Percentiles rank a stretch among this genome's conserved stretches.
These are phyloP conservation scores for Heliconius ethilla DNA, from an alignment of 2,888 invertebrate genomes.

Conservation along the genomic window DNA sequence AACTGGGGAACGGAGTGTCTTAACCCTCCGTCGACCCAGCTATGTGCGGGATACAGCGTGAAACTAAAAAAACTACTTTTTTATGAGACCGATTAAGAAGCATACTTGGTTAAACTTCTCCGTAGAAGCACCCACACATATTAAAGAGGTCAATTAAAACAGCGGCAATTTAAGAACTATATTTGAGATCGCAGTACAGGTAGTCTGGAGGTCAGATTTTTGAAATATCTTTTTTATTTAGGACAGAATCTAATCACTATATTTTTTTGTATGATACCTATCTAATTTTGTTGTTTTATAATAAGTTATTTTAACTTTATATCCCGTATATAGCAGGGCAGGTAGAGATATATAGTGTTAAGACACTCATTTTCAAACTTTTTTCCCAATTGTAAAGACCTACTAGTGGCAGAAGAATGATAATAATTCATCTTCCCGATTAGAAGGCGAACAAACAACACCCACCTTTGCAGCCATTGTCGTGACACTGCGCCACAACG, in stretches of 20 bases:
- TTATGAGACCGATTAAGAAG: background rate
- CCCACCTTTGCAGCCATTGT: too few relatives aligned
- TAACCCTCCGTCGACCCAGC: too few relatives aligned
- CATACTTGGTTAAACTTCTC: background rate
- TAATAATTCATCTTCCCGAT: background rate
- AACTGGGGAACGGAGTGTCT: too few relatives aligned
- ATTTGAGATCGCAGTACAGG: background rate
- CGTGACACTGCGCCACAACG: too few relatives aligned
- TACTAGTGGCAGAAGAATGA: background rate
- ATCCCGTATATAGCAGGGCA: too few relatives aligned
- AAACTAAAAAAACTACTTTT: background rate
- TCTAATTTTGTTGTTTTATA: background rate
- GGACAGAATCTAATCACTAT: background rate
- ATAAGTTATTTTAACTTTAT: background rate
- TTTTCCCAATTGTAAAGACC: too few relatives aligned
- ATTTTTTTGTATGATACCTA: background rate
- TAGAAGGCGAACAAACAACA: background rate
- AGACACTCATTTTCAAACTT: too few relatives aligned
- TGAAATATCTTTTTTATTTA: background rate
- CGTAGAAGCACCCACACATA: constrained; percentile 9
- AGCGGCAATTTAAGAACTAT: background rate
- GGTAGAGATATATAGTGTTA: too few relatives aligned
- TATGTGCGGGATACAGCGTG: too few relatives aligned
- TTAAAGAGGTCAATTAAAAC: constrained; percentile 21
- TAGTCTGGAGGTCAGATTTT: background rate